Conservation (phyloP, 2,797 vertebrate genomes). For the Forpus xanthops region DNA sequence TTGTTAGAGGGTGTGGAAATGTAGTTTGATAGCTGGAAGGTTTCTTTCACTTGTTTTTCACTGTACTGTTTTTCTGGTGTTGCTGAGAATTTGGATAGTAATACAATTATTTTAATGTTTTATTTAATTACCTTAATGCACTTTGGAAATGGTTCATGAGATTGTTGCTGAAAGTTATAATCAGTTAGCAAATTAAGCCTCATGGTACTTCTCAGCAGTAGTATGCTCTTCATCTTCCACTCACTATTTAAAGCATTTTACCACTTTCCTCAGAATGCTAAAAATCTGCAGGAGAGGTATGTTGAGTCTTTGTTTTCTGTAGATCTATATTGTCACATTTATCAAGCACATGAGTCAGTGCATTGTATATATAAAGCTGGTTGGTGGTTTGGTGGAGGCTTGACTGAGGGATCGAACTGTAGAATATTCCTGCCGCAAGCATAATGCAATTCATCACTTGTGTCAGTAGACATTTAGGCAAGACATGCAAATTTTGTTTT, state of each 20-base stretch:
- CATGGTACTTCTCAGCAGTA: background rate
- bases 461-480: background rate
- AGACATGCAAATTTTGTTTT: background rate
- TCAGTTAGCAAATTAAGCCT: background rate
- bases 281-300: background rate
- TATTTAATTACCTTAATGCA: background rate
- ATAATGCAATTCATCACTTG: background rate
- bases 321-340: rapidly evolving
- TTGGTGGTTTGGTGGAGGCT: background rate
- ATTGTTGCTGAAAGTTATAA: background rate
- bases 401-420: background rate
- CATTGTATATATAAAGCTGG: background rate
- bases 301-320: background rate
- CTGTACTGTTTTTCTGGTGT: background rate
- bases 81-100: background rate
- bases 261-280: background rate
- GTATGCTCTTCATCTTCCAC: background rate
- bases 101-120: background rate
- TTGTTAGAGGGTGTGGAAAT: background rate
- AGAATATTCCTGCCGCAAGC: background rate
- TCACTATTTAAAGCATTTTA: background rate
- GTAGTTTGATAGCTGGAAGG: background rate
- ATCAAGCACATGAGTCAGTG: background rate
- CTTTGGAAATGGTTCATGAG: background rate
- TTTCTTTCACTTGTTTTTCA: background rate